Evolutionary conservation across 2,797 vertebrate genomes (phyloP).

Genomic region (Eupleurogrammus muticus): DNA sequence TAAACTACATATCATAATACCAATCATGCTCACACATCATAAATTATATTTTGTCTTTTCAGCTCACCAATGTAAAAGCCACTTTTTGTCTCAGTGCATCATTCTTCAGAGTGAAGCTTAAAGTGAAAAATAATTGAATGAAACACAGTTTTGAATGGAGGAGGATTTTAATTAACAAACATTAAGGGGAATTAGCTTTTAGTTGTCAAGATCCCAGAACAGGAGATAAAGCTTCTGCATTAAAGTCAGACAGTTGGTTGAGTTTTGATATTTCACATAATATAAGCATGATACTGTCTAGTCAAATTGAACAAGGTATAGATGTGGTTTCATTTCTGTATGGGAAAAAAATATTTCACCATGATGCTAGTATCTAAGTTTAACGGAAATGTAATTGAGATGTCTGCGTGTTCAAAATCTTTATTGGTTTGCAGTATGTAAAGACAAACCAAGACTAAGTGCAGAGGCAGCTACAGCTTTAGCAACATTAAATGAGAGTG

Average conservation of each 20-base stretch:
- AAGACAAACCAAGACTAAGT: conserved; percentile 10
- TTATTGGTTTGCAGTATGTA: conserved; percentile 11
- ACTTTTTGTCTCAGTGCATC: too few species aligned
- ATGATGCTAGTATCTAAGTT: not conserved
- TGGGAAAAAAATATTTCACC: not conserved
- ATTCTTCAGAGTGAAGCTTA: too few species aligned
- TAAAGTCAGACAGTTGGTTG: too few species aligned
- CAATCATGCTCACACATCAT: too few species aligned
- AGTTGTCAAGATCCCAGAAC: not conserved
- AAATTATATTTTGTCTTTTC: too few species aligned
- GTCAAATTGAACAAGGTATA: not conserved
- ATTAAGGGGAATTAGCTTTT: not conserved
- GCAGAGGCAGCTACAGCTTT: conserved; percentile 16
- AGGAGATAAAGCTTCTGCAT: not conserved
- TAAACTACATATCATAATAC: too few species aligned
- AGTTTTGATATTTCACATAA: not conserved
- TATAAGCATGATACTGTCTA: not conserved
- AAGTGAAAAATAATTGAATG: too few species aligned
- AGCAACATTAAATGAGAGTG: conserved; percentile 49
- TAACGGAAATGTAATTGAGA: not conserved
- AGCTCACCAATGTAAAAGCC: too few species aligned
- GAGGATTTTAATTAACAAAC: not conserved
- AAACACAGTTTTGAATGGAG: too few species aligned
- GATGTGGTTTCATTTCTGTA: not conserved
- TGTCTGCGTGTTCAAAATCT: conserved; percentile 8